Percentiles rank a stretch among this genome's conserved stretches.
Evolutionary conservation across 2,888 invertebrate species (phyloP).

Genomic region (Idaea biselata): DNA sequence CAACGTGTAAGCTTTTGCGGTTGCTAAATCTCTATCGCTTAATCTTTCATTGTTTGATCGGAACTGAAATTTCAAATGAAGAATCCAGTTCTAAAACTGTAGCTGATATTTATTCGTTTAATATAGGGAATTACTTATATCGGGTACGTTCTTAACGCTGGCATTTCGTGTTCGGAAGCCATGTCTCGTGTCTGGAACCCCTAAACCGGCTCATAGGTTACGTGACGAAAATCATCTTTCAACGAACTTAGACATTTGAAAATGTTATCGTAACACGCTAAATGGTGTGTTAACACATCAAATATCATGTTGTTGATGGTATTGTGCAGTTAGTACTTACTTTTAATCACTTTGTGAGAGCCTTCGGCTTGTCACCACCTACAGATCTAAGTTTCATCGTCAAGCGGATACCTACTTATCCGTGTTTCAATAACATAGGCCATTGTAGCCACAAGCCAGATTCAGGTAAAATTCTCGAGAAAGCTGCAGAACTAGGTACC

Average conservation of each 20-base stretch:
- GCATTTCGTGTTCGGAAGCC: constrained; percentile 38
- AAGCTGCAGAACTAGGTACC: no score
- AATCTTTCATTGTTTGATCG: no score
- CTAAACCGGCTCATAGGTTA: constrained; percentile 27
- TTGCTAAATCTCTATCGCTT: no score
- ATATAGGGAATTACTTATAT: constrained; percentile 6
- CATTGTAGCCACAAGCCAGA: not conserved
- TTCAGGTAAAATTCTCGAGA: no score
- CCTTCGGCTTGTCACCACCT: no score
- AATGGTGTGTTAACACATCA: constrained; percentile 21
- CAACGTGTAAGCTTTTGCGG: no score
- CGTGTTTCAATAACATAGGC: not conserved
- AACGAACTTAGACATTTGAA: constrained; percentile 22
- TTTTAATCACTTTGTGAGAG: no score
- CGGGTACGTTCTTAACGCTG: constrained; percentile 29
- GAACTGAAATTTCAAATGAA: no score
- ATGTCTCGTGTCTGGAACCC: constrained; percentile 23
- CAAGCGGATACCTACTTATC: not conserved
- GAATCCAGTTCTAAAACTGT: not conserved
- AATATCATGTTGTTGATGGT: constrained; percentile 14
- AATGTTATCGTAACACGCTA: constrained; percentile 24
- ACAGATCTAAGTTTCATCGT: not conserved
- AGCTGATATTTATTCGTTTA: not conserved
- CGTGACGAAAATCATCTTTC: constrained; percentile 21
- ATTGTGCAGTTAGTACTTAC: not conserved